phyloP scores from a whole-genome alignment of 2,888 invertebrate genomes.

The Pomacea canaliculata region DNA sequence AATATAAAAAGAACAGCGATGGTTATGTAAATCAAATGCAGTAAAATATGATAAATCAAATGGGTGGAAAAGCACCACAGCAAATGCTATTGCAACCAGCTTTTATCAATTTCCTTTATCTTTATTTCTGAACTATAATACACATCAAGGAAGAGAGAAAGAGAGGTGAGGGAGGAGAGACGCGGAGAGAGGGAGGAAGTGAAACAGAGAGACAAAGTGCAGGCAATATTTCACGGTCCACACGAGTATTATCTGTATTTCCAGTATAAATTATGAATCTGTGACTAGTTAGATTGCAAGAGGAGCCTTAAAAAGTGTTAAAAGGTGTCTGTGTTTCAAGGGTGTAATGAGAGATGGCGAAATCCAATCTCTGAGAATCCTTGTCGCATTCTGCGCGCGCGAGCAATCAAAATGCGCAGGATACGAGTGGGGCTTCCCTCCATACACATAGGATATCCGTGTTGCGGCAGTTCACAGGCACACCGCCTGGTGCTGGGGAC shows the following conservation, averaged over 20 bases:
- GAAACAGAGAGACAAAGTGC: not conserved
- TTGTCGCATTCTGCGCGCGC: not conserved
- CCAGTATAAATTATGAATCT: no score
- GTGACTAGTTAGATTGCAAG: no score
- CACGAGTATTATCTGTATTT: no score
- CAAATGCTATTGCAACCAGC: no score
- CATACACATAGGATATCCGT: slow-evolving; percentile 21
- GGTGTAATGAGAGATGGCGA: slow-evolving; percentile 5
- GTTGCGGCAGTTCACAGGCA: no score
- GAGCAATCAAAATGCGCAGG: slow-evolving; percentile 16
- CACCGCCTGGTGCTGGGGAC: no score
- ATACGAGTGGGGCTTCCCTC: slow-evolving; percentile 13
- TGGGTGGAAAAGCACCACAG: no score
- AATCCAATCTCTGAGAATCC: slow-evolving; percentile 24
- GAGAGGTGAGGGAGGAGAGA: not conserved
- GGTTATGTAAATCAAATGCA: no score
- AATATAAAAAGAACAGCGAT: no score
- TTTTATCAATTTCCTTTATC: no score
- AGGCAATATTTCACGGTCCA: not conserved
- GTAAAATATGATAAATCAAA: no score
- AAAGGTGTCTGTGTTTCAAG: slow-evolving; percentile 2
- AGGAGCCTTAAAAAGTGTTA: not conserved
- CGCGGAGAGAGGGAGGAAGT: not conserved
- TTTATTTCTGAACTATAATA: not conserved
- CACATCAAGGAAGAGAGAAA: not conserved